Evolutionary conservation across 2,113 vertebrate genomes (phyloP).

Genomic region (Ivindomyrus marchei): DNA sequence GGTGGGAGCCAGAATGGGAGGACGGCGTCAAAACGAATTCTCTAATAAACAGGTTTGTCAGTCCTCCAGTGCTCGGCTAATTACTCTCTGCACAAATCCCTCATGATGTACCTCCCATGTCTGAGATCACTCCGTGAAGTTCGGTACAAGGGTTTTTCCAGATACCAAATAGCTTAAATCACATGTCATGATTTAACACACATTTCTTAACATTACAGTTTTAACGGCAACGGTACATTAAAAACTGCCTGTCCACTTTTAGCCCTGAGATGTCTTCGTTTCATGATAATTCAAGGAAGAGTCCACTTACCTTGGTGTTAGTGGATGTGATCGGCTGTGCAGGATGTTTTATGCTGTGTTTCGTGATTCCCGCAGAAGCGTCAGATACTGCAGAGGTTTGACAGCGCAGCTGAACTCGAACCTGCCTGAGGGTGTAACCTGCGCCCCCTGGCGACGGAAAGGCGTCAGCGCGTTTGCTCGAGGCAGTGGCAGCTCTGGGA

Average conservation of each 20-base stretch:
- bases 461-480: background rate
- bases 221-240: background rate
- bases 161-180: background rate
- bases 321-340: background rate
- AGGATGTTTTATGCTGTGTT: background rate
- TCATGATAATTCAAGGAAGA: background rate
- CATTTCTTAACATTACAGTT: background rate
- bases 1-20: constrained; percentile 44
- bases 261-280: background rate
- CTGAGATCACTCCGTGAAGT: background rate
- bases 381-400: constrained; percentile 50
- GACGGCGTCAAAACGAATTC: constrained; percentile 35
- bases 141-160: no score
- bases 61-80: background rate
- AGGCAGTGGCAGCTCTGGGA: background rate
- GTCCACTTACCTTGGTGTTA: background rate
- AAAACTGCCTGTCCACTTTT: background rate
- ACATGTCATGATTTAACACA: background rate
- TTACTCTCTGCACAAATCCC: background rate
- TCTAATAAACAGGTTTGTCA: constrained; percentile 17
- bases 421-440: constrained; percentile 18
- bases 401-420: constrained; percentile 28
- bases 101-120: background rate
- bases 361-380: constrained; percentile 13
- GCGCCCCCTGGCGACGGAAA: constrained; percentile 42